Evolutionary conservation across 92 coral and sea anemone species (phyloP).

Genomic region (Plumapathes pennacea): DNA sequence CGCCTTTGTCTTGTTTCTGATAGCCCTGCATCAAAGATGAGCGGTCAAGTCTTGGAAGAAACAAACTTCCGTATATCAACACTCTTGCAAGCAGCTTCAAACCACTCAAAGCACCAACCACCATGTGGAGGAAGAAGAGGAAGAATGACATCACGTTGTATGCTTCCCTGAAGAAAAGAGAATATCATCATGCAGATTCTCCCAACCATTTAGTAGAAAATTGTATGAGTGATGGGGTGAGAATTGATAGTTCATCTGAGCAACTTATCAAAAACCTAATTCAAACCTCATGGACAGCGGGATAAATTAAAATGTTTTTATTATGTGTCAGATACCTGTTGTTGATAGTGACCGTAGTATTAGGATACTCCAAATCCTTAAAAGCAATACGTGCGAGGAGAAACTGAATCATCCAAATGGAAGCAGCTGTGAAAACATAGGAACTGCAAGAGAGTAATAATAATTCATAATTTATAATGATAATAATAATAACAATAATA

Average conservation of each 20-base stretch:
- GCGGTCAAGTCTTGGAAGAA: conserved; percentile 53
- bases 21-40: conserved; percentile 50
- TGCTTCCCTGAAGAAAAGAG: conserved; percentile 31
- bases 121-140: conserved; percentile 70
- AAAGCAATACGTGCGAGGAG: conserved; percentile 27
- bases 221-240: no score
- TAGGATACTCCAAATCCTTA: conserved; percentile 36
- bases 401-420: conserved; percentile 20
- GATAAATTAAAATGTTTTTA: no score
- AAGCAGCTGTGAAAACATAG: background rate
- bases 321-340: conserved; percentile 43
- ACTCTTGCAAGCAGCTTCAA: conserved; percentile 52
- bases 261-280: no score
- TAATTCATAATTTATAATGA: no score
- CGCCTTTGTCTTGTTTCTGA: conserved; percentile 33
- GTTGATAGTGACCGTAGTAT: conserved; percentile 34
- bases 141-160: conserved; percentile 62
- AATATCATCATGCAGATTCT: background rate
- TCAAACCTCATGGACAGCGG: no score
- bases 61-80: conserved; percentile 51
- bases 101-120: conserved; percentile 69
- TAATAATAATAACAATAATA: background rate
- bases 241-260: no score
- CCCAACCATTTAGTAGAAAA: no score
- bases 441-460: conserved; percentile 12